Evolutionary conservation across 2,113 vertebrate species (phyloP).

Genomic region (Fulica atra): DNA sequence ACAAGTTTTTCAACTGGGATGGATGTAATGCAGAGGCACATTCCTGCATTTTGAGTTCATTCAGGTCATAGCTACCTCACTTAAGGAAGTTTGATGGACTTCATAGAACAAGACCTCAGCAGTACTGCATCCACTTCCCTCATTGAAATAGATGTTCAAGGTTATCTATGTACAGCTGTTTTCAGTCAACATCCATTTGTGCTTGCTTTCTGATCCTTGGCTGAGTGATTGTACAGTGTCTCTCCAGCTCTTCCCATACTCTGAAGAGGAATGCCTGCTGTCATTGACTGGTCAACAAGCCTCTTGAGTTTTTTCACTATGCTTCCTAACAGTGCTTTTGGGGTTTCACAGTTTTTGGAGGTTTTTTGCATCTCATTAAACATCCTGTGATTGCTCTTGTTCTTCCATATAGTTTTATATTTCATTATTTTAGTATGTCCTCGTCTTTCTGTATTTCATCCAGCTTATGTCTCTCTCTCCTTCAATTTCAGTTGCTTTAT

Average conservation of each 20-base stretch:
- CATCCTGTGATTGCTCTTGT: conserved; percentile 7
- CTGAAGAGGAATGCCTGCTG: conserved; percentile 16
- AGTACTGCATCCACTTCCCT: background rate
- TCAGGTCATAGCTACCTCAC: background rate
- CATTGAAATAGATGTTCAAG: background rate
- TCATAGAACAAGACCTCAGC: background rate
- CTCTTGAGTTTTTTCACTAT: background rate
- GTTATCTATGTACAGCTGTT: background rate
- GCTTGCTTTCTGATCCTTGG: conserved; percentile 29
- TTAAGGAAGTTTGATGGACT: background rate
- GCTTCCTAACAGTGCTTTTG: background rate
- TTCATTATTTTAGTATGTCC: conserved; percentile 4
- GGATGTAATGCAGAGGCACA: background rate
- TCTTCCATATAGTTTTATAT: conserved; percentile 12
- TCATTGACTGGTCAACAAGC: background rate
- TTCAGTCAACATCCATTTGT: conserved; percentile 16
- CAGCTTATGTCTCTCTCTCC: conserved; percentile 8
- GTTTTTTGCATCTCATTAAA: background rate
- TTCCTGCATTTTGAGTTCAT: background rate
- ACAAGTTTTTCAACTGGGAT: background rate
- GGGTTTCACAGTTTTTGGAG: background rate
- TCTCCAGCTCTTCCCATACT: background rate
- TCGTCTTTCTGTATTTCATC: conserved; percentile 9
- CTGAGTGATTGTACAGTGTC: background rate
- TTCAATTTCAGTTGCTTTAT: conserved; percentile 36